Evolutionary conservation across 1,140 invertebrate species (phyloP).

Genomic region (Polypedilum pembai): DNA sequence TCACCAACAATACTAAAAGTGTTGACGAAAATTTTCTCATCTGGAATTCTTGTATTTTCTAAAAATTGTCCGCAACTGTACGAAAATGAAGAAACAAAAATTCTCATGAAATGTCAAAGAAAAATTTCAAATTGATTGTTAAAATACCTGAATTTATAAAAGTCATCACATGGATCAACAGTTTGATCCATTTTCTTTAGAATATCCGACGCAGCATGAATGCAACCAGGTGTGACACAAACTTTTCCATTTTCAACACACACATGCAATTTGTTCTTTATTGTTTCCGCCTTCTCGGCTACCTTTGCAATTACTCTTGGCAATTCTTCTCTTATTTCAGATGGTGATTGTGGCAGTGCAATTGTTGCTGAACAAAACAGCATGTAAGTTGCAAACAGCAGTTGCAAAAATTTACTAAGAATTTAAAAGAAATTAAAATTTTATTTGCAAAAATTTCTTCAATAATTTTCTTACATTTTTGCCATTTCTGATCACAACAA

Average conservation of each 20-base stretch:
- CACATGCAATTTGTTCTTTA: conserved; percentile 11
- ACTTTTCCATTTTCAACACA: conserved; percentile 36
- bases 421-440: no score
- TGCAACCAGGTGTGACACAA: conserved; percentile 53
- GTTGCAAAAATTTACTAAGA: no score
- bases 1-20: conserved; percentile 68
- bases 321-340: background rate
- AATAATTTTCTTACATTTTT: no score
- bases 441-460: no score
- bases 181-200: conserved; percentile 58
- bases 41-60: conserved; percentile 59
- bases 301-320: background rate
- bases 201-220: conserved; percentile 57
- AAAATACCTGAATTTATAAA: conserved; percentile 61
- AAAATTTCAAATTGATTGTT: background rate
- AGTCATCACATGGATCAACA: conserved; percentile 77
- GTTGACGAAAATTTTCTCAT: conserved; percentile 65
- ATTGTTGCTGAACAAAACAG: background rate
- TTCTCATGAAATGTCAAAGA: background rate
- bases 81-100: conserved; percentile 38
- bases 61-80: conserved; percentile 62
- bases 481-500: no score
- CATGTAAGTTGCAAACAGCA: background rate
- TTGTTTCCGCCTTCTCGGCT: background rate
- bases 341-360: background rate